Evolutionary conservation across 2,888 invertebrate genomes (phyloP).

Genomic region (Embidobia sp.): DNA sequence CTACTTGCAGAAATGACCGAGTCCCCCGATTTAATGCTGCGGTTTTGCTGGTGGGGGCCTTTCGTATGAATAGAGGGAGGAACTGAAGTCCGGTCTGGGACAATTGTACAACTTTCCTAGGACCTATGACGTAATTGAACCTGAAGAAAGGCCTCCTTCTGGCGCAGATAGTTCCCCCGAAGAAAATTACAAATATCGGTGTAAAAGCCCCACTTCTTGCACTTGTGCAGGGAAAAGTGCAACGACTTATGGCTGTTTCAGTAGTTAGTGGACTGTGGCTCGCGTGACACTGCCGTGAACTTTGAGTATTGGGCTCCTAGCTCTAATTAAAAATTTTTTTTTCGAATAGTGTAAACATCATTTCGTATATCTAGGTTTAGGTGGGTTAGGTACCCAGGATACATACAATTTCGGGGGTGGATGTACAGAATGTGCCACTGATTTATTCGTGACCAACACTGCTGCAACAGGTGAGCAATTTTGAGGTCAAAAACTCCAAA

Average conservation of each 20-base stretch:
- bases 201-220: conserved; percentile 70
- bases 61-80: conserved; percentile 10
- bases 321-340: too few relatives aligned
- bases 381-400: neutral
- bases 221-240: conserved; percentile 68
- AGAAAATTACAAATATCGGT: conserved; percentile 43
- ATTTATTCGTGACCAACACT: neutral
- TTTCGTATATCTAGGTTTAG: neutral
- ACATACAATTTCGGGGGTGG: neutral
- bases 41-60: conserved; percentile 14
- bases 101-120: conserved; percentile 73
- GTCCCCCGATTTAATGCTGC: conserved; percentile 11
- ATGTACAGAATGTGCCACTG: conserved; percentile 36
- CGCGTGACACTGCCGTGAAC: conserved; percentile 66
- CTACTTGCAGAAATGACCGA: conserved; percentile 58
- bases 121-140: conserved; percentile 70
- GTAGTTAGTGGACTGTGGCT: conserved; percentile 72
- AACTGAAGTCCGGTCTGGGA: conserved; percentile 13
- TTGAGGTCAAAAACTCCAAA: too few relatives aligned
- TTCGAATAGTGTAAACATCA: neutral
- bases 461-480: conserved; percentile 26
- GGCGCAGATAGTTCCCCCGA: conserved; percentile 13
- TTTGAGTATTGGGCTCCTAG: neutral
- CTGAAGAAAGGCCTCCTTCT: conserved; percentile 52
- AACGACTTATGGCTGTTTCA: conserved; percentile 68